Evolutionary conservation across 2,113 vertebrate species (phyloP).

Genomic region (Laterallus jamaicensis): DNA sequence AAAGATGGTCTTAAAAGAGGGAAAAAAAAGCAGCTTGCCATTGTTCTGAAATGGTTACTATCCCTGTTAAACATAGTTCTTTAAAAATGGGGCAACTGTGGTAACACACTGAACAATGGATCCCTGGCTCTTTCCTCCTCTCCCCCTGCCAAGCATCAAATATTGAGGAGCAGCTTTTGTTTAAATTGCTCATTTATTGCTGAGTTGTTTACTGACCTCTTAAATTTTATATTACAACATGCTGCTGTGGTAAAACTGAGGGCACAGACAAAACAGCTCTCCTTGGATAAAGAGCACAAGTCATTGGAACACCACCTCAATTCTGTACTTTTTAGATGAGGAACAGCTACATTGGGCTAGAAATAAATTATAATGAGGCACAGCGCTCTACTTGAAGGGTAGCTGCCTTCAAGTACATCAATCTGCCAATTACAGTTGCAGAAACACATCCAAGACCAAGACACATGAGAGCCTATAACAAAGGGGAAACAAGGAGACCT

Average conservation of each 20-base stretch:
- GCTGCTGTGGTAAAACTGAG: background rate
- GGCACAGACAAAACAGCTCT: background rate
- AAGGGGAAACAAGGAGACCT: background rate
- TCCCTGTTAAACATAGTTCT: background rate
- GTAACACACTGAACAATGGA: background rate
- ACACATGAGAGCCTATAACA: background rate
- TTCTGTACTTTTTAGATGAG: background rate
- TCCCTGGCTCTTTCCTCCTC: background rate
- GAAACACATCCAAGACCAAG: background rate
- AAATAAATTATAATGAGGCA: background rate
- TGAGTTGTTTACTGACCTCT: conserved; percentile 27
- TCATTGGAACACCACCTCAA: background rate
- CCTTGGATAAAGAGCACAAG: background rate
- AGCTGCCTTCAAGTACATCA: background rate
- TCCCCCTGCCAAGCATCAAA: background rate
- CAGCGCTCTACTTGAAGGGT: background rate
- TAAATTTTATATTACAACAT: conserved; percentile 24
- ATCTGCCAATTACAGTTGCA: background rate
- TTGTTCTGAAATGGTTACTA: background rate
- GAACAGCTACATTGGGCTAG: background rate
- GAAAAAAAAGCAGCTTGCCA: background rate
- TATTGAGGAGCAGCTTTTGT: background rate
- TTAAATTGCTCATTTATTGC: conserved; percentile 5
- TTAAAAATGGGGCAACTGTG: background rate
- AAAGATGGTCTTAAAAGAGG: background rate